Conservation (phyloP, 1,140 invertebrate genomes). For the Cyrtorhinus lividipennis region DNA sequence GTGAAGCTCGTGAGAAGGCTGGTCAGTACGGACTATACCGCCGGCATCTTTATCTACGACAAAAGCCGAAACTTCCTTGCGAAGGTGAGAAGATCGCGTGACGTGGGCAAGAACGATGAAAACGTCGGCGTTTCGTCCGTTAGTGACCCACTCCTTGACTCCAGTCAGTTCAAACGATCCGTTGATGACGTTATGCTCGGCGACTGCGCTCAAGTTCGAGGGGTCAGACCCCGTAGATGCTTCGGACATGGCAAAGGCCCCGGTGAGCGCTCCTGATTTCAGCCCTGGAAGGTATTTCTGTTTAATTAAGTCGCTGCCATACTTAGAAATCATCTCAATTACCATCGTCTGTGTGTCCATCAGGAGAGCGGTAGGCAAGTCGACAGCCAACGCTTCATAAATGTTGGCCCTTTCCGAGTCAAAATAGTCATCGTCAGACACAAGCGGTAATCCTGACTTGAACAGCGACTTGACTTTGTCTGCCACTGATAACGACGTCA, state of each 20-base stretch:
- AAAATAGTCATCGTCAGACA: neutral
- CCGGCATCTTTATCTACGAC: neutral
- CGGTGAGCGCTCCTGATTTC: neutral
- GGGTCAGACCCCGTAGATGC: neutral
- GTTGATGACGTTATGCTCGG: neutral
- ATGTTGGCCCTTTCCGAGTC: neutral
- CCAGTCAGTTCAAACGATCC: neutral
- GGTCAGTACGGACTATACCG: neutral
- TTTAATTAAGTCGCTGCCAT: neutral
- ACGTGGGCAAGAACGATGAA: too few species aligned
- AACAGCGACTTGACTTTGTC: neutral
- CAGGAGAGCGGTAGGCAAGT: neutral
- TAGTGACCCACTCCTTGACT: too few species aligned
- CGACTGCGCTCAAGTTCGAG: neutral
- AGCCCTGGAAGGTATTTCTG: neutral
- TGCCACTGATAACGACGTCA: neutral
- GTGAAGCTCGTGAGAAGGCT: neutral
- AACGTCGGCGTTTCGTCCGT: too few species aligned
- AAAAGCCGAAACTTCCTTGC: neutral
- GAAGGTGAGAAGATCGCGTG: neutral
- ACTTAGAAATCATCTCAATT: neutral
- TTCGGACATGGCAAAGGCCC: neutral
- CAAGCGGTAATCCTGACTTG: neutral
- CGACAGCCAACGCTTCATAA: neutral
- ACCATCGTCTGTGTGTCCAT: neutral